phyloP scores from a whole-genome alignment of 2,888 invertebrate genomes.

The Mongoloraphidia duomilia region DNA sequence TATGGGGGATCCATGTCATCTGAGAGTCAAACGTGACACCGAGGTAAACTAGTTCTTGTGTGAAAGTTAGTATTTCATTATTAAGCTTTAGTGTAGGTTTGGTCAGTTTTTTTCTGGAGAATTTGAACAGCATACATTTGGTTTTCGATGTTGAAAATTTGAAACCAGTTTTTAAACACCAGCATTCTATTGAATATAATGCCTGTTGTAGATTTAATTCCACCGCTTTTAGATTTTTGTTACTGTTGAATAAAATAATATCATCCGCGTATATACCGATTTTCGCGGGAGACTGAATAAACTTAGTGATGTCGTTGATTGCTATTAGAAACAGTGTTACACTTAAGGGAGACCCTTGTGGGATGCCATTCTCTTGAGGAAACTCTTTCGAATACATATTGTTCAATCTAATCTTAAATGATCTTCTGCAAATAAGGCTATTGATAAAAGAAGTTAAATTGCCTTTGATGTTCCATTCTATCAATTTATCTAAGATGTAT shows the following conservation, averaged over 20 bases:
- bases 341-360: slow-evolving; percentile 13
- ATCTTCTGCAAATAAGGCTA: slow-evolving; percentile 1
- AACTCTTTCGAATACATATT: not conserved
- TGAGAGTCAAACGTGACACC: too few relatives aligned
- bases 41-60: too few relatives aligned
- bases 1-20: too few relatives aligned
- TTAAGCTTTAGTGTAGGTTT: too few relatives aligned
- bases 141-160: slow-evolving; percentile 10
- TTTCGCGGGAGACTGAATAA: slow-evolving; percentile 5
- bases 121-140: too few relatives aligned
- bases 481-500: too few relatives aligned
- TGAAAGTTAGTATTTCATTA: too few relatives aligned
- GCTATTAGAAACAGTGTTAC: slow-evolving; percentile 13
- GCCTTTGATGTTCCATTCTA: not conserved
- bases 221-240: slow-evolving; percentile 5
- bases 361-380: slow-evolving; percentile 9
- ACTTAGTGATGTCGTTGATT: slow-evolving; percentile 8
- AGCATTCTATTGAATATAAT: slow-evolving; percentile 6
- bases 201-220: slow-evolving; percentile 7
- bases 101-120: too few relatives aligned
- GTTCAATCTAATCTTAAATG: slow-evolving; percentile 5
- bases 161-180: slow-evolving; percentile 11
- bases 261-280: slow-evolving; percentile 12
- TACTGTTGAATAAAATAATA: slow-evolving; percentile 6
- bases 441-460: not conserved